Conservation (phyloP, 2,113 vertebrate genomes). For the Dascyllus trimaculatus region DNA sequence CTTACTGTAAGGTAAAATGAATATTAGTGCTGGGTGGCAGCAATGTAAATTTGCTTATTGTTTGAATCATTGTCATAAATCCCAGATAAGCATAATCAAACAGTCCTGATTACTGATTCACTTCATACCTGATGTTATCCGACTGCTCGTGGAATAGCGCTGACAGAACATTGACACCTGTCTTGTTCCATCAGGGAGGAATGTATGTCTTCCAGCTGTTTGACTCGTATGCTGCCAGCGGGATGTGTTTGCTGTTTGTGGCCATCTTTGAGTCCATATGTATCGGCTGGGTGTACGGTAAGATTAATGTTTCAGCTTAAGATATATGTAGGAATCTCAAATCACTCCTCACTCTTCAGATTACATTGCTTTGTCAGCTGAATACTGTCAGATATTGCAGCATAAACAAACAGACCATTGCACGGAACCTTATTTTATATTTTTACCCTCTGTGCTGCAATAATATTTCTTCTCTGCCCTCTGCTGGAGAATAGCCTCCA, state of each 20-base stretch:
- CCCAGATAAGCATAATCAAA: slow-evolving; percentile 12
- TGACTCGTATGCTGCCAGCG: slow-evolving; percentile 96
- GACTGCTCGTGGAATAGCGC: neutral
- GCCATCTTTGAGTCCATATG: slow-evolving; percentile 98
- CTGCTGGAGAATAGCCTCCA: slow-evolving; percentile 78
- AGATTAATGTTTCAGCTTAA: slow-evolving; percentile 60
- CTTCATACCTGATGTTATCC: slow-evolving; percentile 1
- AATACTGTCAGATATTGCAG: slow-evolving; percentile 7
- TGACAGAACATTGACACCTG: slow-evolving; percentile 33
- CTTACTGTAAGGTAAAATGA: neutral
- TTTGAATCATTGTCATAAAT: neutral
- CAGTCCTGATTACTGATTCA: neutral
- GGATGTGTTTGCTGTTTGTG: slow-evolving; percentile 98
- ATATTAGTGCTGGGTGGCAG: no score
- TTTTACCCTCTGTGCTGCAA: slow-evolving; percentile 15
- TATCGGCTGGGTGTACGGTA: slow-evolving; percentile 98
- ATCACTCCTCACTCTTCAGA: neutral
- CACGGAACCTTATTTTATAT: neutral
- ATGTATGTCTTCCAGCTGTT: slow-evolving; percentile 99
- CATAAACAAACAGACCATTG: neutral
- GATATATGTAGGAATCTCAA: neutral
- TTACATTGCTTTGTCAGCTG: neutral
- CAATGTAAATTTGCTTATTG: neutral
- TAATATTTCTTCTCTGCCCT: slow-evolving; percentile 76
- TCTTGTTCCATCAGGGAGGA: slow-evolving; percentile 87